Percentiles rank a stretch among this genome's conserved stretches.
Conservation (phyloP, 2,113 vertebrate genomes). For the Notechis scutatus region DNA sequence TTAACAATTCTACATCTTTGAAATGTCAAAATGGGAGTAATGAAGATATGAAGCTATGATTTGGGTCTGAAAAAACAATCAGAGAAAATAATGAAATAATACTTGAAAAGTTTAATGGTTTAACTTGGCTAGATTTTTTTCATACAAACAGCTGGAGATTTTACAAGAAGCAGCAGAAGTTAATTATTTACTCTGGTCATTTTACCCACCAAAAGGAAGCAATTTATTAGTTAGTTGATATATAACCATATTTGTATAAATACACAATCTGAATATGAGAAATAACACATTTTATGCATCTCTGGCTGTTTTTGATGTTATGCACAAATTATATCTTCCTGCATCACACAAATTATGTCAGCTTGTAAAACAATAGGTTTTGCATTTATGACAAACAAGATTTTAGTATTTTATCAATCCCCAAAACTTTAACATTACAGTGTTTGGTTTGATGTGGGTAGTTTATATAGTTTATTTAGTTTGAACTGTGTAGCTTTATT, state of each 20-base stretch:
- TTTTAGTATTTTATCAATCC: neutral
- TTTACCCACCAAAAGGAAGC: neutral
- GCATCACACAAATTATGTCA: neutral
- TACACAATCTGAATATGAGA: neutral
- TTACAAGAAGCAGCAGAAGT: neutral
- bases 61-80: neutral
- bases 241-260: neutral
- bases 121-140: neutral
- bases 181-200: neutral
- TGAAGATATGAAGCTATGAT: neutral
- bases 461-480: neutral
- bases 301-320: neutral
- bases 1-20: neutral
- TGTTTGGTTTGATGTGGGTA: fast-evolving
- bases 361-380: neutral
- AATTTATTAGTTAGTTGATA: neutral
- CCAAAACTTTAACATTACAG: neutral
- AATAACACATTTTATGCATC: neutral
- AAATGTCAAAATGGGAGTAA: neutral
- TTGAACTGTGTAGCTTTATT: neutral
- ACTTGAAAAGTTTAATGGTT: neutral
- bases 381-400: neutral
- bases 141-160: neutral
- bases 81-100: neutral
- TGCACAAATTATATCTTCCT: neutral